Percentiles rank a stretch among this genome's conserved stretches.
phyloP scores from a whole-genome alignment of 2,797 vertebrate species.

The Etheostoma perlongum region DNA sequence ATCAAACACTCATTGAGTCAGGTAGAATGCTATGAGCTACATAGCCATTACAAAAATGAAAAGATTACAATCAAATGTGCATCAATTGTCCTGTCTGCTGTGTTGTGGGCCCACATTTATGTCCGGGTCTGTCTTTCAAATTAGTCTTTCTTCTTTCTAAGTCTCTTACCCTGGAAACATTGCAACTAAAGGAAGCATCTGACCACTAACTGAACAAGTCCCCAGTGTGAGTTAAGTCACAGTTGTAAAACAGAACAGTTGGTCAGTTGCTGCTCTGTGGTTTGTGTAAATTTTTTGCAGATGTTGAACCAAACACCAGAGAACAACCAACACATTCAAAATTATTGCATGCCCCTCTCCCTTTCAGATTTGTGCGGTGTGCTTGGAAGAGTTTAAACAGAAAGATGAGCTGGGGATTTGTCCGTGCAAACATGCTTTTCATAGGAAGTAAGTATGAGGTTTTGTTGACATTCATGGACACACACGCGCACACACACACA shows the following conservation, averaged over 20 bases:
- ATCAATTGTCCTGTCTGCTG: neutral
- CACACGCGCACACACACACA: neutral
- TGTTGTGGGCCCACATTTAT: neutral
- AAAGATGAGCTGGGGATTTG: slow-evolving; percentile 99
- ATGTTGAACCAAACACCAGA: slow-evolving; percentile 28
- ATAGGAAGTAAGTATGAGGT: slow-evolving; percentile 93
- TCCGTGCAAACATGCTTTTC: slow-evolving; percentile 99
- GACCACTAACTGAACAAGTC: slow-evolving; percentile 10
- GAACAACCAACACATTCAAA: slow-evolving; percentile 21
- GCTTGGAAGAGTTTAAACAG: slow-evolving; percentile 98
- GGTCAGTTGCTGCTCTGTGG: slow-evolving; percentile 26
- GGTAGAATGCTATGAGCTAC: neutral
- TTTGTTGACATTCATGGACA: slow-evolving; percentile 26
- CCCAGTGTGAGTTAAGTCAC: slow-evolving; percentile 27
- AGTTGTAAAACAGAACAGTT: slow-evolving; percentile 41
- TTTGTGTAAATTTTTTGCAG: slow-evolving; percentile 33
- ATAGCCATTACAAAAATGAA: neutral
- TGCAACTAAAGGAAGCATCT: neutral
- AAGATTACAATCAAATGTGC: neutral
- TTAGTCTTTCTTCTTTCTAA: neutral
- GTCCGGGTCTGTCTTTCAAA: neutral
- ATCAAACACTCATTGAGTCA: neutral
- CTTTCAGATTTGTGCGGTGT: slow-evolving; percentile 96
- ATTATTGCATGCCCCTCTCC: slow-evolving; percentile 5
- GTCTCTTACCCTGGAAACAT: neutral